A percentile compares a stretch with the other conserved stretches of the same genome.
Evolutionary conservation across 2,888 invertebrate species (phyloP).

Genomic region (Ophioninae sp.): DNA sequence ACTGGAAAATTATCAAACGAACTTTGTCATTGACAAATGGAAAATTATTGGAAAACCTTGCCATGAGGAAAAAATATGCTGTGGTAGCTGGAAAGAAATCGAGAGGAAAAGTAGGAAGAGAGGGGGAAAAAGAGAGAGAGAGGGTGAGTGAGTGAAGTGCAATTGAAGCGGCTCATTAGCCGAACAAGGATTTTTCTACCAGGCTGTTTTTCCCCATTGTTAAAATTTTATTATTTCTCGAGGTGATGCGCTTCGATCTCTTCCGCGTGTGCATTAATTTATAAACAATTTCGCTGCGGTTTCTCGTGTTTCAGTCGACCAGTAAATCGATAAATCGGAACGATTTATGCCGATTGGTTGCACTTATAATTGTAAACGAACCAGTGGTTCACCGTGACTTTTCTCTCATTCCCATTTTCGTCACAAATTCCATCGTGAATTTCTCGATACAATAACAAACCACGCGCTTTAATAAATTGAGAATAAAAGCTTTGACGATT

Average conservation of each 20-base stretch:
- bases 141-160: constrained; percentile 6
- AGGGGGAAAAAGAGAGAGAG: constrained; percentile 14
- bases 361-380: too few species aligned
- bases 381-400: too few species aligned
- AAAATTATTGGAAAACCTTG: too few species aligned
- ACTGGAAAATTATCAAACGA: too few species aligned
- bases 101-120: neutral
- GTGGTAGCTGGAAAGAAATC: too few species aligned
- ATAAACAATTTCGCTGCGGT: neutral
- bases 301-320: neutral
- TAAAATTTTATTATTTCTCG: constrained; percentile 17
- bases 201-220: constrained; percentile 35
- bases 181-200: constrained; percentile 34
- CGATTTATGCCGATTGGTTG: neutral
- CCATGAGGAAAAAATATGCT: neutral
- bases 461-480: too few species aligned
- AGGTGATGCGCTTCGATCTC: constrained; percentile 8
- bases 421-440: too few species aligned
- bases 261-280: neutral
- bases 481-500: too few species aligned
- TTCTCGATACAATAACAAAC: too few species aligned
- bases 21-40: too few species aligned
- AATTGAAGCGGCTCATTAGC: constrained; percentile 48
- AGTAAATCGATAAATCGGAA: too few species aligned
- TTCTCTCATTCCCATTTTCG: too few species aligned